Evolutionary conservation across 2,113 vertebrate genomes (phyloP), one percentile per base, ranked within the genome.

Genomic region (Pimephales promelas): DNA sequence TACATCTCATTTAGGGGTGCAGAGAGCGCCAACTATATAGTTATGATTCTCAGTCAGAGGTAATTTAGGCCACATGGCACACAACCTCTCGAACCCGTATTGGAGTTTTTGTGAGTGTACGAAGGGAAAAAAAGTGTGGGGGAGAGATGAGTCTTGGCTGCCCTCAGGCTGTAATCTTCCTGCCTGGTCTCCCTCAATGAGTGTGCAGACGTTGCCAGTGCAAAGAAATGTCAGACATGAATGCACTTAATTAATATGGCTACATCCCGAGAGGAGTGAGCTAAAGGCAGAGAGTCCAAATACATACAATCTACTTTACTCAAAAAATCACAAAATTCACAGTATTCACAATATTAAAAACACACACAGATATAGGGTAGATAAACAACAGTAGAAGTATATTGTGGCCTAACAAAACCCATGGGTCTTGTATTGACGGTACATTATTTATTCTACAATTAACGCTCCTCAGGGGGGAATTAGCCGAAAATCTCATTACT

Each of bases 171-270:
- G 73, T 83, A 66, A 76, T 79, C 70, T 88, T 52, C 40, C 73
- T 73, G 56, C 61, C 54, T 70, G 54, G 61, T 86, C 73, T 82
- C 43, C 73, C 61, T 88, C 31, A 86, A 54, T 86, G 61, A 62
- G 22, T 43, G 83, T 76, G 79, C 79, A 87, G 84, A 89, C 82
- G 56, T 28, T 62, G 79, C 79, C 40, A 86, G 22, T 59, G 40
- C 47, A 73, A 81, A 84, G 79, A 52, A 71, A 28, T 3, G 86
- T 83, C 85, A 83, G 82, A 86, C 87, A 85, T 82, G 52, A 83
- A 82, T 73, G 45, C 72, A 79, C 84, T 89, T 73, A 81, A 82
- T 84, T 87, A 87, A 75, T 74, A 78, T 57, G 79, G 61, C 75
- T 36, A 34, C 64, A 31, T 82, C 52, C 26, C 13, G 9, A 34